phyloP scores from a whole-genome alignment of 2,888 invertebrate species.

The Anarsia innoxiella region DNA sequence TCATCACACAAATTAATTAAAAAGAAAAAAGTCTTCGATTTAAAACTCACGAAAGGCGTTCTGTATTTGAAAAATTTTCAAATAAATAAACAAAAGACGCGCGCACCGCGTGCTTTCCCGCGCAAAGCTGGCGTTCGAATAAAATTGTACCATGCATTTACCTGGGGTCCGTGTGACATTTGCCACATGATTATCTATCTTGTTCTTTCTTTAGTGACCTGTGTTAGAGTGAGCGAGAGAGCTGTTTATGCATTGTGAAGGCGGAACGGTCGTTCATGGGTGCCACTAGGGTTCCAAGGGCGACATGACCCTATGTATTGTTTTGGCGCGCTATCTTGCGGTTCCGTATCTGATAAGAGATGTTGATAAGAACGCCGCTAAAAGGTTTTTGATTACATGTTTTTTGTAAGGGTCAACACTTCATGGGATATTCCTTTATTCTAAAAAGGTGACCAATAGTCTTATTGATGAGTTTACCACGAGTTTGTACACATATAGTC shows the following conservation, averaged over 20 bases:
- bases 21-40: neutral
- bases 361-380: constrained; percentile 42
- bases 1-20: constrained; percentile 4
- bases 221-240: constrained; percentile 25
- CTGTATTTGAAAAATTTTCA: constrained; percentile 21
- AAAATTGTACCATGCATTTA: constrained; percentile 49
- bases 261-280: constrained; percentile 49
- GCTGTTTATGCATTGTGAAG: constrained; percentile 43
- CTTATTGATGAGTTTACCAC: too few species aligned
- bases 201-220: constrained; percentile 26
- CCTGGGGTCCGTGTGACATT: constrained; percentile 61
- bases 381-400: constrained; percentile 24
- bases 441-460: too few species aligned
- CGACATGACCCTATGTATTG: constrained; percentile 42
- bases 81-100: constrained; percentile 1
- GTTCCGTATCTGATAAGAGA: constrained; percentile 34
- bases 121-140: constrained; percentile 68
- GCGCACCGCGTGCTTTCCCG: constrained; percentile 59
- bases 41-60: constrained; percentile 9
- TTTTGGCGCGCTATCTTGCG: constrained; percentile 54
- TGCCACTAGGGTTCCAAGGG: constrained; percentile 30
- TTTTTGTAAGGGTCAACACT: neutral
- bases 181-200: constrained; percentile 34
- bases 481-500: too few species aligned
- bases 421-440: too few species aligned